Evolutionary conservation across 2,888 invertebrate species (phyloP).

Genomic region (Steinernema scapterisci): DNA sequence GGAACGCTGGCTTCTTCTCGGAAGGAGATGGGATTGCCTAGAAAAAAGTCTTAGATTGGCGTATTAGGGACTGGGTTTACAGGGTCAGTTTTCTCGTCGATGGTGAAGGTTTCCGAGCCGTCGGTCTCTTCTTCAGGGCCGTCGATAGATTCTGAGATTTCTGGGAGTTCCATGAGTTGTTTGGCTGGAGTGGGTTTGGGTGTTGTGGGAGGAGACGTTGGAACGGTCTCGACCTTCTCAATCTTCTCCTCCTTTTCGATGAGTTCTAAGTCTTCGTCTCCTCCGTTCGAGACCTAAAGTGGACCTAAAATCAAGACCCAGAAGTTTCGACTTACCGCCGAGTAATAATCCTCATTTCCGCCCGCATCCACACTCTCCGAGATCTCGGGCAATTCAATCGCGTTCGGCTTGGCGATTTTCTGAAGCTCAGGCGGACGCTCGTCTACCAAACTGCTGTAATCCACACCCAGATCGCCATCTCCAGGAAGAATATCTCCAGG

Average conservation of each 20-base stretch:
- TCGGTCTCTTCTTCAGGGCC: conserved; percentile 24
- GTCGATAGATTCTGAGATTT: conserved; percentile 48
- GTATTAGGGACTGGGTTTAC: background rate
- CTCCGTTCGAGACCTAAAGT: conserved; percentile 40
- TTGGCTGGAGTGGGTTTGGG: conserved; percentile 13
- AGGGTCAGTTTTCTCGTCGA: conserved; percentile 31
- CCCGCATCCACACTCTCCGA: conserved; percentile 36
- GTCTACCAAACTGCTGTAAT: conserved; percentile 56
- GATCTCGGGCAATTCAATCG: conserved; percentile 41
- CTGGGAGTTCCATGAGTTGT: conserved; percentile 43
- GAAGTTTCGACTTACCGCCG: conserved; percentile 44
- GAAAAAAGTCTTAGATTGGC: background rate
- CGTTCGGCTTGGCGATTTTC: conserved; percentile 39
- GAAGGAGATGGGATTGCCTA: conserved; percentile 5
- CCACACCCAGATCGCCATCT: conserved; percentile 63
- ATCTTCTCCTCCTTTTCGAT: conserved; percentile 36
- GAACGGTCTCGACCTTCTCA: background rate
- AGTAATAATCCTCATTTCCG: conserved; percentile 53
- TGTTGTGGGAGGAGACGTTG: background rate
- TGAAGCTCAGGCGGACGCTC: conserved; percentile 43
- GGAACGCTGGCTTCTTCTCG: conserved; percentile 9
- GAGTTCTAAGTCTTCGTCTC: conserved; percentile 41
- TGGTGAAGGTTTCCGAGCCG: conserved; percentile 28
- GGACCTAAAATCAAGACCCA: too few relatives aligned
- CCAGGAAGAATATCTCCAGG: conserved; percentile 39